These are phyloP conservation scores for Pyrgilauda ruficollis DNA, from an alignment of 2,113 vertebrate species.

Conservation along the genomic window DNA sequence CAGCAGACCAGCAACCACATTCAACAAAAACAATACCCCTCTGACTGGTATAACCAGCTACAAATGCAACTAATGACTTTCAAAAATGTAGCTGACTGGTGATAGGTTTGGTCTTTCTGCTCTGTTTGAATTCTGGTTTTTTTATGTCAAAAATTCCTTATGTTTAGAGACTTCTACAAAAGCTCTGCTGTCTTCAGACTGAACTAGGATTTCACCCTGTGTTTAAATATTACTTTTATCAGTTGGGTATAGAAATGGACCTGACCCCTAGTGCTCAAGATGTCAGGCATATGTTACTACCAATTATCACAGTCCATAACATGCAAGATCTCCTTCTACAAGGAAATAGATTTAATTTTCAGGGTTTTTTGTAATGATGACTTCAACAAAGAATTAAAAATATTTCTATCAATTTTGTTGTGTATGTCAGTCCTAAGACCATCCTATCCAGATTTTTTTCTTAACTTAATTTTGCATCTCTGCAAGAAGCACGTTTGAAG, in stretches of 20 bases:
- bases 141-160: background rate
- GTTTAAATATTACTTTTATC: background rate
- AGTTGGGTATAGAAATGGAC: background rate
- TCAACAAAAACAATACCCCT: background rate
- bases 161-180: background rate
- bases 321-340: background rate
- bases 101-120: background rate
- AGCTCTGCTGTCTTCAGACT: background rate
- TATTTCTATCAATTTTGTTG: background rate
- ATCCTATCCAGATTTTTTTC: background rate
- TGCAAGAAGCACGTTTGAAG: background rate
- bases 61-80: background rate
- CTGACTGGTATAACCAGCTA: background rate
- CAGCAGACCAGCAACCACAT: background rate
- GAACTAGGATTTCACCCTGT: background rate
- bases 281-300: background rate
- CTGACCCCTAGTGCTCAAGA: background rate
- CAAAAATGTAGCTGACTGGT: background rate
- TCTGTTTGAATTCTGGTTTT: background rate
- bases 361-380: background rate
- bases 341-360: background rate
- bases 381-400: background rate
- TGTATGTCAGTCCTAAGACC: background rate
- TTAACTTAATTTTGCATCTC: background rate
- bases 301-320: background rate